These are phyloP conservation scores for Yponomeuta malinellus DNA, from an alignment of 2,888 invertebrate genomes.

Conservation along the genomic window DNA sequence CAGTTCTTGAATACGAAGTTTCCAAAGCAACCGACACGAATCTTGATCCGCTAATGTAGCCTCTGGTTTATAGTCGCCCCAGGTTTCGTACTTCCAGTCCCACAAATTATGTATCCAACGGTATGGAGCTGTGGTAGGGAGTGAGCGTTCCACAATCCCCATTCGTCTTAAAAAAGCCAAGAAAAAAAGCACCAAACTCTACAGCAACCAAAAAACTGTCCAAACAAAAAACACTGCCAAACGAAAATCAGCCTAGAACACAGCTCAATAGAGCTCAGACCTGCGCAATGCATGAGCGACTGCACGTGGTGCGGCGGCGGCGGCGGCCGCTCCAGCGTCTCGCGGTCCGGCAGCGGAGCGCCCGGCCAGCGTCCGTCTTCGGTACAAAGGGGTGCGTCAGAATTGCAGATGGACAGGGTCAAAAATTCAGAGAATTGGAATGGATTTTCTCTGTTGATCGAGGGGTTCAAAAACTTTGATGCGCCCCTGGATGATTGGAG, in stretches of 20 bases:
- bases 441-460: too few relatives aligned
- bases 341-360: constrained; percentile 61
- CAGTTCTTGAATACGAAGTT: too few relatives aligned
- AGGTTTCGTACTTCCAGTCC: too few relatives aligned
- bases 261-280: constrained; percentile 46
- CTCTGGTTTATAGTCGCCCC: too few relatives aligned
- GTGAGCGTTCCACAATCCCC: too few relatives aligned
- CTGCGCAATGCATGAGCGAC: constrained; percentile 89
- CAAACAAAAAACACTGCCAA: not conserved
- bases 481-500: too few relatives aligned
- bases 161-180: not conserved
- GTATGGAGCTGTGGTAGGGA: too few relatives aligned
- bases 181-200: constrained; percentile 10
- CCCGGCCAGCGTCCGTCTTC: constrained; percentile 68
- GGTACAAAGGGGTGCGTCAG: constrained; percentile 19
- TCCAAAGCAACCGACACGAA: too few relatives aligned
- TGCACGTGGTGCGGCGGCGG: constrained; percentile 79
- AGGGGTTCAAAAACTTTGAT: too few relatives aligned
- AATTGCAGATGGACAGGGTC: constrained; percentile 19
- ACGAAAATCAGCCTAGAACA: not conserved
- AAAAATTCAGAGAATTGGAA: not conserved
- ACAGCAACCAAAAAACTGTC: not conserved
- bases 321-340: constrained; percentile 80
- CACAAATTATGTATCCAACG: too few relatives aligned
- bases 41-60: too few relatives aligned